A percentile compares a stretch with the other conserved stretches of the same genome.
phyloP scores from a whole-genome alignment of 1,140 invertebrate species.

The Drosophila sproati region DNA sequence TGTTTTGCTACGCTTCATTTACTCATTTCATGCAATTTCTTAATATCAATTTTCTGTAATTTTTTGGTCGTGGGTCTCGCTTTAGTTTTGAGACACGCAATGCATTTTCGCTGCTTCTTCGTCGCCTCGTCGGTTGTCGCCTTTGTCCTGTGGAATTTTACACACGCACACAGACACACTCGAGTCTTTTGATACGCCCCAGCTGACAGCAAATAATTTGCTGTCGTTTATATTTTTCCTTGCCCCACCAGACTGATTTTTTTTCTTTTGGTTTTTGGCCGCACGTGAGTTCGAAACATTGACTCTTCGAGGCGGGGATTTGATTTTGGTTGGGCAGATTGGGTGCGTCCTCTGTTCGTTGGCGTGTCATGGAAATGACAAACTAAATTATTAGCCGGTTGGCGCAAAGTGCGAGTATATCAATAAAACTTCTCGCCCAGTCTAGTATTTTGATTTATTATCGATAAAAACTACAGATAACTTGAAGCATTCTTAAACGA shows the following conservation, averaged over 20 bases:
- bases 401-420: neutral
- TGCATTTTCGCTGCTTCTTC: conserved; percentile 27
- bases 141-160: conserved; percentile 56
- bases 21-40: conserved; percentile 80
- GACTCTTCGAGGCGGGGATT: conserved; percentile 7
- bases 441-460: neutral
- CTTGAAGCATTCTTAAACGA: too few species aligned
- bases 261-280: conserved; percentile 28
- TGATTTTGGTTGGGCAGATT: neutral
- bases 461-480: neutral
- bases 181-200: neutral
- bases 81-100: conserved; percentile 43
- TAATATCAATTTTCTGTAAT: conserved; percentile 76
- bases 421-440: neutral
- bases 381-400: conserved; percentile 36
- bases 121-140: conserved; percentile 32
- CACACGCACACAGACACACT: conserved; percentile 38
- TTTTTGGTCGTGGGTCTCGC: conserved; percentile 32
- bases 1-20: conserved; percentile 77
- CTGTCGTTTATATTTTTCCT: conserved; percentile 57
- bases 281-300: conserved; percentile 42
- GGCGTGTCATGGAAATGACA: conserved; percentile 37
- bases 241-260: conserved; percentile 6
- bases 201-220: conserved; percentile 68
- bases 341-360: conserved; percentile 28